A percentile compares a stretch with the other conserved stretches of the same genome.
These are phyloP conservation scores for Trissolcus japonicus DNA, from an alignment of 2,888 invertebrate genomes.

Conservation along the genomic window DNA sequence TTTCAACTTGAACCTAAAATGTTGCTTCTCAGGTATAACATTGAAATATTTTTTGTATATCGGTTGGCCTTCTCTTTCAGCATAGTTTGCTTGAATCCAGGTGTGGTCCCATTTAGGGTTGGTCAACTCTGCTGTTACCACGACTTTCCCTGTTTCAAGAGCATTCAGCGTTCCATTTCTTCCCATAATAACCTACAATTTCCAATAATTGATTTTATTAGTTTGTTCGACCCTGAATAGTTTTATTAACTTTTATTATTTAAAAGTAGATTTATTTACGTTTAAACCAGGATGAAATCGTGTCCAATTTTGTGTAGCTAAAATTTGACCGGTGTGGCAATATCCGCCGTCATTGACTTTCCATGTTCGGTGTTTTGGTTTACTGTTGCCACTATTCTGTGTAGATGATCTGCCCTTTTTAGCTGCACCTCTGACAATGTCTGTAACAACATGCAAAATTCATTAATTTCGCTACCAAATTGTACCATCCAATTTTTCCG, in stretches of 20 bases:
- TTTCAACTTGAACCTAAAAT: constrained; percentile 86
- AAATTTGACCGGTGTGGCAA: constrained; percentile 82
- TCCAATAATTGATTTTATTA: constrained; percentile 11
- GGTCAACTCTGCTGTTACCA: constrained; percentile 88
- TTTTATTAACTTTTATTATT: not conserved
- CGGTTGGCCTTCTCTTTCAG: constrained; percentile 80
- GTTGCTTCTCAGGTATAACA: constrained; percentile 87
- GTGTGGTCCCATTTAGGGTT: constrained; percentile 87
- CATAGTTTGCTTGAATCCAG: constrained; percentile 83
- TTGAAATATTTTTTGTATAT: constrained; percentile 92
- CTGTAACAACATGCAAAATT: constrained; percentile 65
- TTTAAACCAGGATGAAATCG: constrained; percentile 89
- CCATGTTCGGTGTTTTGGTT: constrained; percentile 88
- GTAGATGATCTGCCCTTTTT: constrained; percentile 83
- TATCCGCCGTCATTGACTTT: constrained; percentile 77
- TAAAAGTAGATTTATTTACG: constrained; percentile 76
- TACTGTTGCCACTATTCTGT: constrained; percentile 82
- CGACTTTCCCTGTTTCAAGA: constrained; percentile 86
- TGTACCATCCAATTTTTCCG: not conserved
- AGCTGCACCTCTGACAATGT: constrained; percentile 80
- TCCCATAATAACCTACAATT: constrained; percentile 86
- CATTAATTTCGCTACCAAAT: not conserved
- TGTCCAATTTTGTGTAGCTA: constrained; percentile 83
- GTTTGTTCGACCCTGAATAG: too few relatives aligned
- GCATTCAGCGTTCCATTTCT: constrained; percentile 88